Percentiles rank a stretch among this genome's conserved stretches.
These are phyloP conservation scores for Phortica variegata DNA, from an alignment of 1,140 invertebrate species.

Conservation along the genomic window DNA sequence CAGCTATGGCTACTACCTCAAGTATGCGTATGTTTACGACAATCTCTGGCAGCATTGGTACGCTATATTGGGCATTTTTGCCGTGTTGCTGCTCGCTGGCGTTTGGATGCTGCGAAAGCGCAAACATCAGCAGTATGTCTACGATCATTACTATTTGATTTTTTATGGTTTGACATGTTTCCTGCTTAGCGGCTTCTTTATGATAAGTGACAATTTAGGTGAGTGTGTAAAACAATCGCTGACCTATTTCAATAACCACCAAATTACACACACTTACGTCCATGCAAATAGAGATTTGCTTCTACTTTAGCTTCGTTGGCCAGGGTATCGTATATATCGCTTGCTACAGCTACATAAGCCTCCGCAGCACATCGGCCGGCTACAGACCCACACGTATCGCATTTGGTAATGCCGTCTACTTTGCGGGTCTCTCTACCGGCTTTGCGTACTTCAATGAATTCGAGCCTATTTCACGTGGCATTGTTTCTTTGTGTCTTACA, in stretches of 20 bases:
- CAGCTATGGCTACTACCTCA: slow-evolving; percentile 43
- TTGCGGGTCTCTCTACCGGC: slow-evolving; percentile 29
- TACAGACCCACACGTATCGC: slow-evolving; percentile 33
- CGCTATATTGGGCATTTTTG: slow-evolving; percentile 20
- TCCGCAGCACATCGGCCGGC: slow-evolving; percentile 35
- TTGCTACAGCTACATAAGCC: slow-evolving; percentile 38
- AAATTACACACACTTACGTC: background rate
- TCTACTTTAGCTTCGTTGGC: slow-evolving; percentile 47
- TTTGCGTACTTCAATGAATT: slow-evolving; percentile 49
- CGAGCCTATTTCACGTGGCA: slow-evolving; percentile 32
- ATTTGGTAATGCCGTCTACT: slow-evolving; percentile 34
- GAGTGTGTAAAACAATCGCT: slow-evolving; percentile 15
- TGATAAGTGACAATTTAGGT: slow-evolving; percentile 44
- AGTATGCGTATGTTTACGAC: slow-evolving; percentile 44
- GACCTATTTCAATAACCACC: background rate
- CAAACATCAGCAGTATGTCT: slow-evolving; percentile 32
- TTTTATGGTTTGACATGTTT: slow-evolving; percentile 45
- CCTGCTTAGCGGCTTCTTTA: slow-evolving; percentile 43
- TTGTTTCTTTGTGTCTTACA: slow-evolving; percentile 30
- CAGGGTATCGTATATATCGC: slow-evolving; percentile 34
- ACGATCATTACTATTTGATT: slow-evolving; percentile 45
- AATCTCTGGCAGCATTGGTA: slow-evolving; percentile 48
- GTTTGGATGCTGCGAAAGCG: slow-evolving; percentile 39
- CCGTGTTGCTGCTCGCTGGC: slow-evolving; percentile 22
- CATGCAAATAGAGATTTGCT: slow-evolving; percentile 30